Evolutionary conservation across 1,140 invertebrate genomes (phyloP).

Genomic region (Phenacoccus solenopsis): DNA sequence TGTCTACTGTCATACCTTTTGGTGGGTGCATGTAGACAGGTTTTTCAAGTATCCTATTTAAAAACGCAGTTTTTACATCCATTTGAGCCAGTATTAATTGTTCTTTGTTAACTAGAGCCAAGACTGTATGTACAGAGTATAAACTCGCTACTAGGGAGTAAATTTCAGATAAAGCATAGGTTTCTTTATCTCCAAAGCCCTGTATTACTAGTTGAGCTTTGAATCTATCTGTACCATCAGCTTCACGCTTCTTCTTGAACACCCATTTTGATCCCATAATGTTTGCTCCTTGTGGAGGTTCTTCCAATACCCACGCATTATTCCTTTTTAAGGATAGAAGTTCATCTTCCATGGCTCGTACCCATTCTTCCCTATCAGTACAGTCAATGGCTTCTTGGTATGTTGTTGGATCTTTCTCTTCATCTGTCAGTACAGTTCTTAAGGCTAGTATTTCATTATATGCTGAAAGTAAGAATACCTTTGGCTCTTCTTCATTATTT

Average conservation of each 20-base stretch:
- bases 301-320: too few species aligned
- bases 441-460: too few species aligned
- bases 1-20: conserved; percentile 14
- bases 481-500: too few species aligned
- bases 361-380: too few species aligned
- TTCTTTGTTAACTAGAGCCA: not conserved
- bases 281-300: too few species aligned
- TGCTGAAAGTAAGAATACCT: too few species aligned
- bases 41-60: conserved; percentile 30
- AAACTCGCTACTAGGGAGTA: conserved; percentile 19
- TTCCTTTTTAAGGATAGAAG: too few species aligned
- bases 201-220: not conserved
- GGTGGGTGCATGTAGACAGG: conserved; percentile 32
- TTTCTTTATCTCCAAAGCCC: not conserved
- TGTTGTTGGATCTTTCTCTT: too few species aligned
- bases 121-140: not conserved
- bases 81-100: conserved; percentile 27
- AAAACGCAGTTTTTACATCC: conserved; percentile 34
- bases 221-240: not conserved
- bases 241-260: conserved; percentile 21
- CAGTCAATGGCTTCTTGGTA: too few species aligned
- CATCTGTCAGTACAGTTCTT: too few species aligned
- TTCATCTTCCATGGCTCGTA: too few species aligned
- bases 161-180: not conserved
- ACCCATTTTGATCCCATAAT: too few species aligned